A percentile compares a stretch with the other conserved stretches of the same genome.
Conservation (phyloP, 1,140 invertebrate species). For the Choristoneura fumiferana region DNA sequence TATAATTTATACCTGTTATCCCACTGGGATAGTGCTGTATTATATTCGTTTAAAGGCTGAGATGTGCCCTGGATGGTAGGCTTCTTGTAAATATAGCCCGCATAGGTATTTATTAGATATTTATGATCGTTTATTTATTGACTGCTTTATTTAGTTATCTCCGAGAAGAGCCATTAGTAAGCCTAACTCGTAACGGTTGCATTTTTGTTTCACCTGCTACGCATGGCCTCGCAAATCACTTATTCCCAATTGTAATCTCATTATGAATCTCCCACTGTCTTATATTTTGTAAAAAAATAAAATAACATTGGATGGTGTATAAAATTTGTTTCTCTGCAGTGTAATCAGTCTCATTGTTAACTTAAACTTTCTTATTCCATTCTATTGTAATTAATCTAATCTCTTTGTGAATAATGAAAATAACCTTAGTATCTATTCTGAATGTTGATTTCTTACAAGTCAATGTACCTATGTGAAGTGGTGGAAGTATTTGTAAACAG, state of each 20-base stretch:
- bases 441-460: too few relatives aligned
- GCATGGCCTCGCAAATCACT: conserved; percentile 63
- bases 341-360: conserved; percentile 26
- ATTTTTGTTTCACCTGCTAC: conserved; percentile 69
- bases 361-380: neutral
- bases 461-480: neutral
- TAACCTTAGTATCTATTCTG: too few relatives aligned
- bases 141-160: conserved; percentile 77
- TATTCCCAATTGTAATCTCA: conserved; percentile 71
- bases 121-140: conserved; percentile 78
- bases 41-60: conserved; percentile 73
- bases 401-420: too few relatives aligned
- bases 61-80: conserved; percentile 63
- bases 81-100: conserved; percentile 76
- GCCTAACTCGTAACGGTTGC: conserved; percentile 69
- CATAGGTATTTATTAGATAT: conserved; percentile 79
- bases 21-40: conserved; percentile 73
- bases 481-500: neutral
- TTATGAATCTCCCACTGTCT: conserved; percentile 63
- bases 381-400: too few relatives aligned
- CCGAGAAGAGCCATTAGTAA: conserved; percentile 52
- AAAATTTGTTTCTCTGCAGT: conserved; percentile 45
- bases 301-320: conserved; percentile 73
- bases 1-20: conserved; percentile 76
- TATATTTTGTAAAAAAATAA: conserved; percentile 61